These are phyloP conservation scores for Onychomys arenicola DNA, from an alignment of 2,797 vertebrate genomes.

Conservation along the genomic window DNA sequence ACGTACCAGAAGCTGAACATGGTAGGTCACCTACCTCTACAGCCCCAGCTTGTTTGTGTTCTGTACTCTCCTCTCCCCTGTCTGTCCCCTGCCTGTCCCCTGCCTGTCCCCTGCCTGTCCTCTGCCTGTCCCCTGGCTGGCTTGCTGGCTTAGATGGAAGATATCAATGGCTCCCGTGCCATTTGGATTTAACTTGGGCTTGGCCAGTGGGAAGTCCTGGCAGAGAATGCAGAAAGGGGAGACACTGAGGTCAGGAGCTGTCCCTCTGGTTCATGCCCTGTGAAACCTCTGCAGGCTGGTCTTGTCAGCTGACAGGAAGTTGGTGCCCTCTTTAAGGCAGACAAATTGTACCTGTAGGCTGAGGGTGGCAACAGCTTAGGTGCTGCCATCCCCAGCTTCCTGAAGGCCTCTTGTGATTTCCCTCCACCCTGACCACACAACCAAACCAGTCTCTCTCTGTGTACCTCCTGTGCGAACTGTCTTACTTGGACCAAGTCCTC, in stretches of 20 bases:
- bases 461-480: background rate
- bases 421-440: background rate
- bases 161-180: background rate
- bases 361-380: background rate
- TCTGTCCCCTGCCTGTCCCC: background rate
- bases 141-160: background rate
- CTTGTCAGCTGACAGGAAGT: background rate
- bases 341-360: background rate
- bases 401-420: background rate
- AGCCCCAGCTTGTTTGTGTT: background rate
- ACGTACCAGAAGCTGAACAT: background rate
- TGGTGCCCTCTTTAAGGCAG: background rate
- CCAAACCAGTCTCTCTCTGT: slow-evolving; percentile 15
- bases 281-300: background rate
- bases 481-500: background rate
- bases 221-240: background rate
- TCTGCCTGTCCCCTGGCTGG: background rate
- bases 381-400: background rate
- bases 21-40: background rate
- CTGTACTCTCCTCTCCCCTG: background rate
- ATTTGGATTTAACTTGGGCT: background rate
- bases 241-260: background rate
- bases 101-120: background rate
- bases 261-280: background rate
- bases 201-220: background rate